Base-by-base conservation (phyloP, 2,797 vertebrate genomes). In the Scomberomorus guttatus region DNA sequence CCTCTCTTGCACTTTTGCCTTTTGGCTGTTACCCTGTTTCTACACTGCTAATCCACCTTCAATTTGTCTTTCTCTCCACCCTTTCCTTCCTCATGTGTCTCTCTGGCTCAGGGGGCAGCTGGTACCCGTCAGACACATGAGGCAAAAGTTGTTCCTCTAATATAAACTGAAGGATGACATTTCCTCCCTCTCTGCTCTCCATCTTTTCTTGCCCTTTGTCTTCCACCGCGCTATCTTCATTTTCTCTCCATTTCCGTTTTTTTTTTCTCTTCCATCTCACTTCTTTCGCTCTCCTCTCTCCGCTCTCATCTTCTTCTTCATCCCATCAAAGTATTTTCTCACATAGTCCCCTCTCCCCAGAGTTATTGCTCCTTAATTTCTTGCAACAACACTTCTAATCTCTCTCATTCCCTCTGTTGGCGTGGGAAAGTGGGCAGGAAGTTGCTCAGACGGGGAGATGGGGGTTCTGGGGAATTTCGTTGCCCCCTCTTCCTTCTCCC, bases 341-440 rank as follows among this genome's bases (percentile, higher is more conserved):
- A 79, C 46, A 22, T 75, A 44, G 59, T 65, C 27, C 24, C 20
- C 44, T 69, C 24, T 64, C 37, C 46, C 18, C 15, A 22, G 56
- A 84, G 70, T 86, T 58, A 80, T 79, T 78, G 75, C 80, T 48
- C 14, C 63, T 52, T 76, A 58, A 82, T 75, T 88, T 86, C 78
- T 89, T 88, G 69, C 15, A 87, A 83, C 62, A 88, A 89, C 85
- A 87, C 72, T 56, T 75, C 50, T 89, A 85, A 90, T 89, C 83
- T 83, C 71, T 29, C 48, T 44, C 56, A 6, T 76, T 80, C 73
- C 58, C 51, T 70, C 64, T 80, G 18, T 76, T 2, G 56, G 72
- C 87, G 84, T 93, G 92, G 87, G 92, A 93, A 93, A 83, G 59
- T 72, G 68, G 87, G 88, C 91, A 93, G 91, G 90, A 93, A 92